phyloP scores from a whole-genome alignment of 2,888 invertebrate genomes.

The Catocala nupta region DNA sequence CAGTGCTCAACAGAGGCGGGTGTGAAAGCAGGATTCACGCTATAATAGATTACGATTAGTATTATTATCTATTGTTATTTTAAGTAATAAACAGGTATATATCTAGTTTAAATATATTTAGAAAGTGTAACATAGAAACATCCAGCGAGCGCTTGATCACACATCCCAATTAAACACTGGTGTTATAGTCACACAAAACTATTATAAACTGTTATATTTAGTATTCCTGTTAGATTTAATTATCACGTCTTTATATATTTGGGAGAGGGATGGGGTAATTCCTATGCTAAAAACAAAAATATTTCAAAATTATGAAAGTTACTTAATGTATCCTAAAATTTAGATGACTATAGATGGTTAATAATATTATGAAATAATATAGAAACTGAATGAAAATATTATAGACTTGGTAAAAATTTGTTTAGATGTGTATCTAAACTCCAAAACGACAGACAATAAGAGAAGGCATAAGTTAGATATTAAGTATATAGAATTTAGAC shows the following conservation, averaged over 20 bases:
- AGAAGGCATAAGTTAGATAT: background rate
- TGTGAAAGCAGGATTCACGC: background rate
- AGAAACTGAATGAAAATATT: slow-evolving; percentile 26
- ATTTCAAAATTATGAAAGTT: slow-evolving; percentile 20
- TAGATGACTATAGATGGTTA: slow-evolving; percentile 21
- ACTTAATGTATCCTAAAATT: slow-evolving; percentile 18
- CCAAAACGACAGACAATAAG: no score
- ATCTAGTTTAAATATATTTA: no score
- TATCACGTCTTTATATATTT: slow-evolving; percentile 45
- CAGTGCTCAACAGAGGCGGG: slow-evolving; percentile 8
- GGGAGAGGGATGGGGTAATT: slow-evolving; percentile 23
- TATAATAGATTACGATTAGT: no score
- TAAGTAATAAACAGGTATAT: no score
- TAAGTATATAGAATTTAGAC: background rate
- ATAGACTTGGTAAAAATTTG: slow-evolving; percentile 17
- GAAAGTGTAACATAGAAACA: no score
- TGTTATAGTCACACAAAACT: slow-evolving; percentile 11
- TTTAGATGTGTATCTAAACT: slow-evolving; percentile 7
- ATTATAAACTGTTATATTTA: slow-evolving; percentile 42
- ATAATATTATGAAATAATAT: slow-evolving; percentile 24
- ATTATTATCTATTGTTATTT: no score
- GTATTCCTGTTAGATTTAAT: slow-evolving; percentile 44
- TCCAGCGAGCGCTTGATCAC: background rate
- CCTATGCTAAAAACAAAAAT: slow-evolving; percentile 30
- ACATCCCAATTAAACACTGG: slow-evolving; percentile 26